Evolutionary conservation across 2,888 invertebrate species (phyloP), one percentile per base, ranked within the genome.

Genomic region (Ligdia adustata): DNA sequence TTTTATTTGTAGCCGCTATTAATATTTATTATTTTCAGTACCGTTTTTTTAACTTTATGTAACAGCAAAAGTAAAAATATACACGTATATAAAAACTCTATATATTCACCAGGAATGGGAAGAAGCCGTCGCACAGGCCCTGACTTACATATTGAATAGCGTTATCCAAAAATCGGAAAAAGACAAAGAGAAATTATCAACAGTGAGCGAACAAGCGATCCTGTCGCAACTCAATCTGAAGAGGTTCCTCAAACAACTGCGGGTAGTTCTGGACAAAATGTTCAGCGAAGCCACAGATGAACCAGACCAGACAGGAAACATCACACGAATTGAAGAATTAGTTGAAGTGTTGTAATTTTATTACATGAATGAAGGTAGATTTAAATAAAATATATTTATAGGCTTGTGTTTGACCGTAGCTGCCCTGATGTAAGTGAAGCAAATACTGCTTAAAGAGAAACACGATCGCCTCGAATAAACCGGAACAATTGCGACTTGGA

Each of bases 71-170:
- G n/a, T n/a, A n/a, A n/a, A n/a, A n/a, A n/a, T n/a, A n/a, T n/a
- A n/a, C n/a, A n/a, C n/a, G n/a, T n/a, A n/a, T n/a, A n/a, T 67
- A 13, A 15, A 49, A 42, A 18, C 39, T 14, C n/a, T 29, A 48
- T 38, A 48, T 42, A 45, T 55, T 55, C 15, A 16, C 20, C 32
- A 96, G 95, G 94, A 94, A 66, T 96, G 96, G 96, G 95, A 96
- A 73, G 96, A 96, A 76, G 90, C 93, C 2, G 92, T 93, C 1
- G 93, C 95, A 58, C 92, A 93, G 47, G 91, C 93, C 0, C 75
- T 95, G 28, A 91, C 92, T 7, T 93, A 93, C 65, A 82, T 96
- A 24, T 73, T 95, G 15, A 91, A 93, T 52, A 93, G 93, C 7
- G 74, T 88, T 4, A 83, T 93, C 13, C 92, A 93, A 31, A 94